Conservation (phyloP, 2,797 vertebrate species). For the Petrocephalus schoutedeni region DNA sequence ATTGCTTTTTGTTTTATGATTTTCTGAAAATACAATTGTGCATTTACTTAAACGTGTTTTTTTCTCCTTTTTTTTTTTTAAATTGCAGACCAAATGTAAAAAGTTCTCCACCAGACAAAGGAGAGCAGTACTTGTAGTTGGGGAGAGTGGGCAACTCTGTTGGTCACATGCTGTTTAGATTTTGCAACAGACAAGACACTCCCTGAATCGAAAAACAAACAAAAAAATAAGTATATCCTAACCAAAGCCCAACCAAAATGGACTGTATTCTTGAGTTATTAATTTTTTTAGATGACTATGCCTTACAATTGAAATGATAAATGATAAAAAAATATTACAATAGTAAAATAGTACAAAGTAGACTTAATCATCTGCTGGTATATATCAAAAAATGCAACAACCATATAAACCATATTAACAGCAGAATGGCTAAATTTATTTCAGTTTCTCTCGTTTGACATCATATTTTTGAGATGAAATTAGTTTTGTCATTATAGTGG, state of each 20-base stretch:
- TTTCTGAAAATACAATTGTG: constrained; percentile 43
- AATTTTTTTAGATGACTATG: not conserved
- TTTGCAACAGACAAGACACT: constrained; percentile 65
- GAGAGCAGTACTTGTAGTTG: constrained; percentile 81
- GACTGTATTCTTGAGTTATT: constrained; percentile 33
- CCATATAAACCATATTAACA: not conserved
- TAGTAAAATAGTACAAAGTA: not conserved
- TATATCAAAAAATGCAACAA: not conserved
- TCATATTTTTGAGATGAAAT: not conserved
- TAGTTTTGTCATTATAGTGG: not conserved
- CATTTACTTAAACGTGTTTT: constrained; percentile 66
- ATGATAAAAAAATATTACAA: not conserved
- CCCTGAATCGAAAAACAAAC: constrained; percentile 36
- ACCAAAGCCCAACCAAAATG: constrained; percentile 11
- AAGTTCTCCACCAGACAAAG: constrained; percentile 79
- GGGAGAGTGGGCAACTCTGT: constrained; percentile 57
- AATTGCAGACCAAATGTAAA: constrained; percentile 86
- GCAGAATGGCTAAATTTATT: not conserved
- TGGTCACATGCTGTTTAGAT: constrained; percentile 67
- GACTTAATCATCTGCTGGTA: not conserved
- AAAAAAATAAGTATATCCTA: constrained; percentile 44
- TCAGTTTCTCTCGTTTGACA: not conserved
- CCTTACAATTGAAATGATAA: not conserved
- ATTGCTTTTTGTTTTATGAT: constrained; percentile 39
- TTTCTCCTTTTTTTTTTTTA: constrained; percentile 71